Evolutionary conservation across 2,113 vertebrate species (phyloP).

Genomic region (Tyrannus savana): DNA sequence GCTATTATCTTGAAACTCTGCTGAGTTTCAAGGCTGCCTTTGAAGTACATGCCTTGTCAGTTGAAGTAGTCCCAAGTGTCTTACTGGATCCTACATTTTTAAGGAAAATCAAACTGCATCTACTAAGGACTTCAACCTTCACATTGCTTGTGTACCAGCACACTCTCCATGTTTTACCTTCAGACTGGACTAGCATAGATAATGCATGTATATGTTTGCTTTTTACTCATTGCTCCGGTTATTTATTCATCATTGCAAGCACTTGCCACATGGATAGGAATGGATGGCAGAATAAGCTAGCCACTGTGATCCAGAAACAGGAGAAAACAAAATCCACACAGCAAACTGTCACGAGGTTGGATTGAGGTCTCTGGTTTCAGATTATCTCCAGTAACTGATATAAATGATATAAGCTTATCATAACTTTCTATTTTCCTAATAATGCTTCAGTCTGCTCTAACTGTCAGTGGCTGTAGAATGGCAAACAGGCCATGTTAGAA

Average conservation of each 20-base stretch:
- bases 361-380: background rate
- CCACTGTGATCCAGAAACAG: background rate
- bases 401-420: background rate
- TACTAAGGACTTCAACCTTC: background rate
- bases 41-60: background rate
- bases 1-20: background rate
- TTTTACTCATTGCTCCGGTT: background rate
- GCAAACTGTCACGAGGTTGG: background rate
- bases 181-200: background rate
- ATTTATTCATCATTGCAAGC: background rate
- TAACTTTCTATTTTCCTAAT: background rate
- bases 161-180: background rate
- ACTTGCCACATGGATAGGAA: background rate
- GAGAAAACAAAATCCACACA: background rate
- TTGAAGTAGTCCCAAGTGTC: background rate
- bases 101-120: background rate
- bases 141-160: fast-evolving
- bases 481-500: background rate
- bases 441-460: background rate
- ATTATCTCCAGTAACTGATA: background rate
- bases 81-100: background rate
- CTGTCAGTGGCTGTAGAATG: background rate
- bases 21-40: background rate
- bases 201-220: background rate
- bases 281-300: background rate